Evolutionary conservation across 1,140 invertebrate species (phyloP).

Genomic region (Drosophila parabipectinata): DNA sequence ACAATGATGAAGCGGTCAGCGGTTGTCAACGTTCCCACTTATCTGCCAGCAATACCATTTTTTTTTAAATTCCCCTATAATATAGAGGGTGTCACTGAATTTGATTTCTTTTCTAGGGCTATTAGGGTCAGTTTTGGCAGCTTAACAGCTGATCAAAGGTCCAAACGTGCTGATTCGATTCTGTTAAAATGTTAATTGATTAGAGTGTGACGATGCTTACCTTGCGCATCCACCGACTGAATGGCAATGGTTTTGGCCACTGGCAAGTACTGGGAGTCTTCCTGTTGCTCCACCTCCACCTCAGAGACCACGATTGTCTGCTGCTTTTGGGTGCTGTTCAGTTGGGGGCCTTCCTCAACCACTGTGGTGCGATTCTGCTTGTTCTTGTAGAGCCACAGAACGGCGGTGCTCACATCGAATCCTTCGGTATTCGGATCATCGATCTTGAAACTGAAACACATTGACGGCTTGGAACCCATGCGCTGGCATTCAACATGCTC

Average conservation of each 20-base stretch:
- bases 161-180: conserved; percentile 23
- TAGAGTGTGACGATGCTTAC: conserved; percentile 77
- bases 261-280: conserved; percentile 88
- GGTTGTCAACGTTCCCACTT: conserved; percentile 56
- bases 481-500: conserved; percentile 69
- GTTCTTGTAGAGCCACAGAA: conserved; percentile 91
- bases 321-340: conserved; percentile 15
- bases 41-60: conserved; percentile 47
- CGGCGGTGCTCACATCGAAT: conserved; percentile 89
- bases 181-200: background rate
- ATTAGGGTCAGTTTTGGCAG: conserved; percentile 36
- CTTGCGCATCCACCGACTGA: conserved; percentile 88
- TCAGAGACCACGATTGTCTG: conserved; percentile 92
- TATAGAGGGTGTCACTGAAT: conserved; percentile 48
- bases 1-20: conserved; percentile 25
- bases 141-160: conserved; percentile 39
- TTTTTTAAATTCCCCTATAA: conserved; percentile 38
- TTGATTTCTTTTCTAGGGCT: conserved; percentile 49
- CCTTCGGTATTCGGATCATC: conserved; percentile 88
- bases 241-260: conserved; percentile 90
- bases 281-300: conserved; percentile 91
- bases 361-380: conserved; percentile 84
- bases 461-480: conserved; percentile 86
- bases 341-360: conserved; percentile 83
- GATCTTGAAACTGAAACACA: conserved; percentile 89